Evolutionary conservation across 2,113 vertebrate species (phyloP), one percentile per base, ranked within the genome.

Genomic region (Perccottus glenii): DNA sequence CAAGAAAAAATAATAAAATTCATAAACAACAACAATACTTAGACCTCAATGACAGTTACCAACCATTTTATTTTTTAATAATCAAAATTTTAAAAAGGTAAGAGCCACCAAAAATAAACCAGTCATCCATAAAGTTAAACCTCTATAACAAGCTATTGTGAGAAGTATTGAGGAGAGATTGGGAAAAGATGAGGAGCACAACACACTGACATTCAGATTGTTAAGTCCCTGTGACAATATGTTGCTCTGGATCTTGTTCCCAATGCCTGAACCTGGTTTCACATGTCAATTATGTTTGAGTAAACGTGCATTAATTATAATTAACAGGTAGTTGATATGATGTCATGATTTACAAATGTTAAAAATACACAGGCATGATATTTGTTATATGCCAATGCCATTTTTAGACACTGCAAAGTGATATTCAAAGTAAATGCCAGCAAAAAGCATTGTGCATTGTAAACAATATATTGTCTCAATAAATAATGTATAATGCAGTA

Each of bases 241-340:
- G 38, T 58, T 58, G 14, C 36, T 42, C 15, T 35, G 36, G 36
- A 58, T 58, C 55, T 10, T 16, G 11, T 42, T 12, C 40, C 35
- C 14, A 57, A 38, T 42, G 11, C 9, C 9, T 35, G 16, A 58
- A 35, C 52, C 5, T 33, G 16, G 15, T 58, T 58, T 58, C 14
- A 57, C 38, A 57, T 57, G 55, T 57, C 51, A 55, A n/a, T 55
- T 55, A 32, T 55, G 52, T 55, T 55, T 55, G n/a, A 32, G 11
- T 14, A 53, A 53, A 5, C 11, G 15, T 11, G 55, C 38, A 42
- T 57, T 33, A 10, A 19, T 58, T 16, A 43, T 10, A 58, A 40
- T 16, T 55, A 33, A 36, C 38, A 58, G 38, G 55, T 42, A 15
- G 38, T 42, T 57, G 55, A 16, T 42, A 40, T 33, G 40, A 57